These are phyloP conservation scores for Azorinus chamasolen DNA, from an alignment of 2,888 invertebrate genomes.

Conservation along the genomic window DNA sequence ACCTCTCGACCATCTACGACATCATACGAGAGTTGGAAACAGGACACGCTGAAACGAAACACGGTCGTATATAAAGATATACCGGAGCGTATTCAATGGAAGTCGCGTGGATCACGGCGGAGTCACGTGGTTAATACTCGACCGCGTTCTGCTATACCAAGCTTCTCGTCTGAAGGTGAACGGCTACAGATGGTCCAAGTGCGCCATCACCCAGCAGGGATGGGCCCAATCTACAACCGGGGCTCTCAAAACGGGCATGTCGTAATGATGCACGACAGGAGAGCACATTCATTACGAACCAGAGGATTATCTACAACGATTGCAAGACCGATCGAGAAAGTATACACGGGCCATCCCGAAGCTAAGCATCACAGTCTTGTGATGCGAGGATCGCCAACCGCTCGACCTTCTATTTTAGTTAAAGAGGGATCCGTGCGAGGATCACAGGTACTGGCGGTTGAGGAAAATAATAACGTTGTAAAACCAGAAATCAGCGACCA, in stretches of 20 bases:
- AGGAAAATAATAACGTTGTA: slow-evolving; percentile 57
- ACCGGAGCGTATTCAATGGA: slow-evolving; percentile 57
- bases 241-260: slow-evolving; percentile 49
- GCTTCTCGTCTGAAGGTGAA: slow-evolving; percentile 28
- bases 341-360: slow-evolving; percentile 46
- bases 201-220: slow-evolving; percentile 44
- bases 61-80: slow-evolving; percentile 41
- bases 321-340: slow-evolving; percentile 52
- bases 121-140: slow-evolving; percentile 42
- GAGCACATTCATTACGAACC: slow-evolving; percentile 45
- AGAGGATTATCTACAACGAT: slow-evolving; percentile 45
- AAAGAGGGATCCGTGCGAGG: slow-evolving; percentile 16
- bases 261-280: slow-evolving; percentile 26
- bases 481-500: slow-evolving; percentile 36
- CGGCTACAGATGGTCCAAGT: slow-evolving; percentile 37
- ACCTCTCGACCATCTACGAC: slow-evolving; percentile 26
- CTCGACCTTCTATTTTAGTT: slow-evolving; percentile 41
- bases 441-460: slow-evolving; percentile 20
- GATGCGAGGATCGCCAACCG: slow-evolving; percentile 20
- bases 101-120: slow-evolving; percentile 25
- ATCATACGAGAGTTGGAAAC: slow-evolving; percentile 60
- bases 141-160: slow-evolving; percentile 50
- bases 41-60: slow-evolving; percentile 43
- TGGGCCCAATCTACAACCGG: slow-evolving; percentile 24
- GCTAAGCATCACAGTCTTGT: slow-evolving; percentile 52